phyloP scores from a whole-genome alignment of 2,888 invertebrate genomes.

The Eumacrocentrus americanus region DNA sequence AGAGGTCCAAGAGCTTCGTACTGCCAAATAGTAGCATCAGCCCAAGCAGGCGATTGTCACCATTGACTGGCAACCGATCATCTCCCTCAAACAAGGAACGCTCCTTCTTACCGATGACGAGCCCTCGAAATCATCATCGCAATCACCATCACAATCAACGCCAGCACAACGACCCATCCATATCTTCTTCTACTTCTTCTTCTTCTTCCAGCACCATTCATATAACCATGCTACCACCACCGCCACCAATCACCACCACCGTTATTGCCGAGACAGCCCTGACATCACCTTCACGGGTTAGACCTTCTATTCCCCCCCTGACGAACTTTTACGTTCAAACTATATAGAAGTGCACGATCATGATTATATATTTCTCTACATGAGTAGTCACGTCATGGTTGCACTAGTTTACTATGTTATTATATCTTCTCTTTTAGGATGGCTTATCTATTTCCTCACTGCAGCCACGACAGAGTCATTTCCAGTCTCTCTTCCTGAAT shows the following conservation, averaged over 20 bases:
- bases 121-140: constrained; percentile 38
- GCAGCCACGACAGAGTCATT: background rate
- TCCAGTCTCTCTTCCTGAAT: background rate
- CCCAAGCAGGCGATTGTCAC: constrained; percentile 30
- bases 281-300: constrained; percentile 54
- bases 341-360: constrained; percentile 26
- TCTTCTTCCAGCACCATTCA: constrained; percentile 59
- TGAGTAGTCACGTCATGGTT: too few species aligned
- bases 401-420: too few species aligned
- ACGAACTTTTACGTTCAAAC: constrained; percentile 12
- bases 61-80: constrained; percentile 41
- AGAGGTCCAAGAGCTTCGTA: constrained; percentile 53
- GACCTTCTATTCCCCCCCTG: constrained; percentile 39
- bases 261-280: constrained; percentile 29
- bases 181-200: constrained; percentile 55
- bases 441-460: background rate
- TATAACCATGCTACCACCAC: constrained; percentile 52
- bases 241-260: constrained; percentile 43
- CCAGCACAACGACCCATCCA: constrained; percentile 38
- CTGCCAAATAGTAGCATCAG: constrained; percentile 48
- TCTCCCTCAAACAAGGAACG: constrained; percentile 39
- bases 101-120: constrained; percentile 36
- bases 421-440: background rate
- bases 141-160: constrained; percentile 44
- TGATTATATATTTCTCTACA: background rate